A percentile compares a stretch with the other conserved stretches of the same genome.
phyloP scores from a whole-genome alignment of 2,888 invertebrate genomes.

The Bellardia pandia region DNA sequence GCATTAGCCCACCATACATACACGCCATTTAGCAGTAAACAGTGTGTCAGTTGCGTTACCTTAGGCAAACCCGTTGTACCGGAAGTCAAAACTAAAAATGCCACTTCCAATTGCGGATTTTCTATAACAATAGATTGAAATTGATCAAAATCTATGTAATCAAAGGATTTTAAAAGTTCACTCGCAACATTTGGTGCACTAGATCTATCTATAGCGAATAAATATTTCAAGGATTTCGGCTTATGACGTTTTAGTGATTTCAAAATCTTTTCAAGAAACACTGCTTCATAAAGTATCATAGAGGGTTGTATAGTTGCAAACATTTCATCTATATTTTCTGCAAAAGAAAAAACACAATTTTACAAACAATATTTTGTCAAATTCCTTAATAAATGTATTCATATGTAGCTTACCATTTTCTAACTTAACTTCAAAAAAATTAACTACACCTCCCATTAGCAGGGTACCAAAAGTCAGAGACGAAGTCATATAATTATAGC shows the following conservation, averaged over 20 bases:
- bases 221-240: slow-evolving; percentile 60
- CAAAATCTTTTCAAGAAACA: slow-evolving; percentile 49
- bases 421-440: slow-evolving; percentile 74
- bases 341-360: neutral
- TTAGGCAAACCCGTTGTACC: slow-evolving; percentile 74
- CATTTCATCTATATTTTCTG: slow-evolving; percentile 65
- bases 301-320: slow-evolving; percentile 69
- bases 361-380: neutral
- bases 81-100: slow-evolving; percentile 73
- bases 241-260: slow-evolving; percentile 50
- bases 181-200: neutral
- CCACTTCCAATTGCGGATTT: slow-evolving; percentile 61
- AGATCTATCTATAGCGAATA: slow-evolving; percentile 36
- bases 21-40: slow-evolving; percentile 68
- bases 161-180: slow-evolving; percentile 9
- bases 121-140: slow-evolving; percentile 14
- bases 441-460: slow-evolving; percentile 69
- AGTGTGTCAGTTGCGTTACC: slow-evolving; percentile 70
- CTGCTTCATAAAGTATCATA: slow-evolving; percentile 73
- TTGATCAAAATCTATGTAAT: neutral
- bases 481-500: slow-evolving; percentile 60
- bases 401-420: slow-evolving; percentile 59
- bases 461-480: slow-evolving; percentile 72
- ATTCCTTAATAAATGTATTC: neutral
- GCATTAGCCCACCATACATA: slow-evolving; percentile 70